phyloP scores from a whole-genome alignment of 2,113 vertebrate species.

The Promerops cafer region DNA sequence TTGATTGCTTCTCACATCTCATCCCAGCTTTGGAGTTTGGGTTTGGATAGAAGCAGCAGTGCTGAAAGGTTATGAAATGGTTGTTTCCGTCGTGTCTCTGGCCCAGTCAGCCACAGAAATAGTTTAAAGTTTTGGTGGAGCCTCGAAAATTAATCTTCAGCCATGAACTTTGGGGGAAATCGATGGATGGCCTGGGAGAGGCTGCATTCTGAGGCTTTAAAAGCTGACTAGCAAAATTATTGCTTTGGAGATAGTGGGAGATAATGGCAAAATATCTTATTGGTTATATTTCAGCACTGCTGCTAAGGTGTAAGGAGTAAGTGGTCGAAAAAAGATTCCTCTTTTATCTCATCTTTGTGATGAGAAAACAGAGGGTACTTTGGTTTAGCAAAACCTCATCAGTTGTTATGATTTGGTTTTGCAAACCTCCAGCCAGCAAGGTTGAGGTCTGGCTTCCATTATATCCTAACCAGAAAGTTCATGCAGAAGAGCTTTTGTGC shows the following conservation, averaged over 20 bases:
- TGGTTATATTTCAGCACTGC: neutral
- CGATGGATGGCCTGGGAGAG: neutral
- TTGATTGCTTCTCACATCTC: conserved; percentile 27
- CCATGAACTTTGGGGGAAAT: neutral
- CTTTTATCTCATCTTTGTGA: neutral
- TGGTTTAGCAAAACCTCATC: conserved; percentile 13
- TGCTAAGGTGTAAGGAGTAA: neutral
- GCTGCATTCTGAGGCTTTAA: neutral
- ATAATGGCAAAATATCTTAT: neutral
- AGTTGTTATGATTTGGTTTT: conserved; percentile 26
- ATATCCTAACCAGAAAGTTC: neutral
- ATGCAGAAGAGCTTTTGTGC: neutral
- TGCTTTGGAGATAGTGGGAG: neutral
- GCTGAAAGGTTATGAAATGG: conserved; percentile 33
- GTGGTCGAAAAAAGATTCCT: neutral
- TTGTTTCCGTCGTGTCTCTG: conserved; percentile 15
- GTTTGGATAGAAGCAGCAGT: conserved; percentile 5
- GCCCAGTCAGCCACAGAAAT: conserved; percentile 42
- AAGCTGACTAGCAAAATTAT: neutral
- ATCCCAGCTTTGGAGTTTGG: neutral
- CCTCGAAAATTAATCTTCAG: conserved; percentile 19
- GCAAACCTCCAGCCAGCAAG: neutral
- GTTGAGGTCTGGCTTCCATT: conserved; percentile 34
- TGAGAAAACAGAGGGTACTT: neutral
- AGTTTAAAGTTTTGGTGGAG: conserved; percentile 38